Evolutionary conservation across 2,113 vertebrate species (phyloP), one percentile per base, ranked within the genome.

Genomic region (Peucedramus taeniatus): DNA sequence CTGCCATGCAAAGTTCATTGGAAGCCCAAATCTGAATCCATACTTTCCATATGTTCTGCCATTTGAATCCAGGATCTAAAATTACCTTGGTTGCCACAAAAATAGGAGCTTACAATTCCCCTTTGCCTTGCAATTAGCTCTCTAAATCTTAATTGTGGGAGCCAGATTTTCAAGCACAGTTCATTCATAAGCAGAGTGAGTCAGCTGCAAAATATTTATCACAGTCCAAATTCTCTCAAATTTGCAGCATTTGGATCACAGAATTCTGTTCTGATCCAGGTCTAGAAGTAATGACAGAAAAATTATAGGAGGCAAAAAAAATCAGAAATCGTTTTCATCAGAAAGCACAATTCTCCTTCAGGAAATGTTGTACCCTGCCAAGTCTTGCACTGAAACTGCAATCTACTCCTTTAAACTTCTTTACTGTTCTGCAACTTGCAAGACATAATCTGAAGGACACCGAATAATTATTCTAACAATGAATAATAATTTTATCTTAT

Each of bases 181-280:
- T 94, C 94, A 93, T 93, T 96, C 79, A 93, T 50, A 95, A 93
- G 70, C 70, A 88, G 75, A 93, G 44, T 60, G 35, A 96, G 76
- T 51, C 96, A 97, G 93, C 93, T 96, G 92, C 88, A 88, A 97
- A 96, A 96, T 93, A 95, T 94, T 93, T 93, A 90, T 94, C 76
- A 74, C 63, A 49, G 76, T 88, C 95, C 88, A 94, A 96, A 85
- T 86, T 94, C 90, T 47, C 68, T 81, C 79, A 68, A 7, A 90
- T 93, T 91, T 77, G 44, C 63, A 92, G 66, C 80, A 91, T 90
- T 97, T 93, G 85, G 81, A 95, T 77, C 66, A 66, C 74, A 78
- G 63, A 64, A 83, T 92, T 90, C 42, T 87, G n/a, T 81, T 90
- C 93, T 89, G 79, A 93, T 96, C 85, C 88, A 93, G 64, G 65